Conservation (phyloP, 2,888 invertebrate species). For the Scrobipalpa costella region DNA sequence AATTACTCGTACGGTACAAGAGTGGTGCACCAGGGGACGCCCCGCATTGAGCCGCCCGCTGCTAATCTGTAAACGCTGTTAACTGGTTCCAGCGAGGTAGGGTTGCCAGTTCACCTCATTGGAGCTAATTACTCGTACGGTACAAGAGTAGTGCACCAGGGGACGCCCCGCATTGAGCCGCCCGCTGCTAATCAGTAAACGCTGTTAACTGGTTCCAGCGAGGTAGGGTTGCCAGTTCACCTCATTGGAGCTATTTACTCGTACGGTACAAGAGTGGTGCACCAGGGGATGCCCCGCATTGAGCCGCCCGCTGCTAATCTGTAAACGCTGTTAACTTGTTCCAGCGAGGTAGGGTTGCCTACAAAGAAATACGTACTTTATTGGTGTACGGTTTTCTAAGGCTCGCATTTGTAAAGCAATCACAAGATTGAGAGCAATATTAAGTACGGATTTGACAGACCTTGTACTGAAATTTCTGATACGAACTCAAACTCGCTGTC, state of each 20-base stretch:
- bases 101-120: slow-evolving; percentile 2
- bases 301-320: slow-evolving; percentile 61
- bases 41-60: slow-evolving; percentile 63
- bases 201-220: slow-evolving; percentile 56
- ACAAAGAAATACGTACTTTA: neutral
- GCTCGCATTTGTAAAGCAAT: too few species aligned
- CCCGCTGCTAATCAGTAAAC: slow-evolving; percentile 67
- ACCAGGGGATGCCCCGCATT: slow-evolving; percentile 54
- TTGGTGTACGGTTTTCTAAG: too few species aligned
- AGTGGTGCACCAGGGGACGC: slow-evolving; percentile 36
- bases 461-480: too few species aligned
- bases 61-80: slow-evolving; percentile 74
- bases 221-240: too few species aligned
- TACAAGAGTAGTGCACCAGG: slow-evolving; percentile 22
- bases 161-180: slow-evolving; percentile 63
- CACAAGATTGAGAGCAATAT: too few species aligned
- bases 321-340: slow-evolving; percentile 70
- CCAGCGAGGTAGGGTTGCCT: slow-evolving; percentile 41
- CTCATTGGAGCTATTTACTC: slow-evolving; percentile 28
- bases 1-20: slow-evolving; percentile 36
- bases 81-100: slow-evolving; percentile 50
- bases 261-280: slow-evolving; percentile 33
- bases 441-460: too few species aligned
- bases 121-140: slow-evolving; percentile 35
- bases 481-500: too few species aligned